phyloP scores from a whole-genome alignment of 2,888 invertebrate species.

The Lithophane semibrunnea region DNA sequence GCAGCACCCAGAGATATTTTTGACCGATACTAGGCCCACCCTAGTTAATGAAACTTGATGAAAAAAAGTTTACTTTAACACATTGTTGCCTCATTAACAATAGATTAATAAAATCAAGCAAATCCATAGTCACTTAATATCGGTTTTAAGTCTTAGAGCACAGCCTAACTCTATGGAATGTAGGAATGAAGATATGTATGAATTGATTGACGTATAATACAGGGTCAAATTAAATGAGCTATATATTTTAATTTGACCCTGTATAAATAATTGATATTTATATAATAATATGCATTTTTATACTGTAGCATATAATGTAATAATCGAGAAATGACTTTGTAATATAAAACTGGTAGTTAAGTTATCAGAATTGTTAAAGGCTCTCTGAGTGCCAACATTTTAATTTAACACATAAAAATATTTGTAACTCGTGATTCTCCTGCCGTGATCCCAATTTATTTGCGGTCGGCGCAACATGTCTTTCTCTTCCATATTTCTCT shows the following conservation, averaged over 20 bases:
- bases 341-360: conserved; percentile 26
- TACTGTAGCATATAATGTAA: conserved; percentile 33
- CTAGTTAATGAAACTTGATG: neutral
- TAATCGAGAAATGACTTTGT: conserved; percentile 25
- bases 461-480: neutral
- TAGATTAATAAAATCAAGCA: neutral
- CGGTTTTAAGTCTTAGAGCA: conserved; percentile 27
- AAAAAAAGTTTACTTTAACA: neutral
- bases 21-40: neutral
- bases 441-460: neutral
- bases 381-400: conserved; percentile 45
- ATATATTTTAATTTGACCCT: neutral
- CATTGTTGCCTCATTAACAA: neutral
- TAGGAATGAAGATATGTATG: conserved; percentile 36
- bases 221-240: neutral
- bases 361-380: conserved; percentile 28
- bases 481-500: too few species aligned
- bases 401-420: conserved; percentile 40
- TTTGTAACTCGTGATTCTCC: neutral
- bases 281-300: conserved; percentile 52
- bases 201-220: conserved; percentile 14
- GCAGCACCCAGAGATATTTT: neutral
- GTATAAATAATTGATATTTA: conserved; percentile 23
- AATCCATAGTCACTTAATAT: conserved; percentile 21
- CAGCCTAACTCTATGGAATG: conserved; percentile 18